phyloP scores from a whole-genome alignment of 2,113 vertebrate genomes.

The Neodontobutis hainanensis region DNA sequence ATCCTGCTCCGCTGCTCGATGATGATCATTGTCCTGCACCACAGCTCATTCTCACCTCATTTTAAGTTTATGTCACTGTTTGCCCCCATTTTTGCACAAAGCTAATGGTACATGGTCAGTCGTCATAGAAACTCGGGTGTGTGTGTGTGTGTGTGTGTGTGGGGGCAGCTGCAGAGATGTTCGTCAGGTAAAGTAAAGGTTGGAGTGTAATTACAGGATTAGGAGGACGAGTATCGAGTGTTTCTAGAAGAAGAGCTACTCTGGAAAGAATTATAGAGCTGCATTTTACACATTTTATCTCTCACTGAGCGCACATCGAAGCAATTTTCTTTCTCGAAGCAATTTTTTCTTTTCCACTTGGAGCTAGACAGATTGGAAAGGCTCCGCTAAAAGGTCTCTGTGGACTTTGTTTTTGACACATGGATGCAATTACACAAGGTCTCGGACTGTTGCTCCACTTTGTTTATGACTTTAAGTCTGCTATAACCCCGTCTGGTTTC shows the following conservation, averaged over 20 bases:
- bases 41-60: constrained; percentile 23
- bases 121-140: constrained; percentile 54
- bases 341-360: too few species aligned
- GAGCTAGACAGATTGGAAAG: neutral
- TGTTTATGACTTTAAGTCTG: constrained; percentile 31
- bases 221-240: too few species aligned
- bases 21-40: constrained; percentile 27
- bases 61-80: constrained; percentile 16
- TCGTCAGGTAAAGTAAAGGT: neutral
- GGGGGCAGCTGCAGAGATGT: neutral
- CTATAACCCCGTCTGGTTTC: constrained; percentile 34
- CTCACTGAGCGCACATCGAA: too few species aligned
- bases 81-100: constrained; percentile 12
- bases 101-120: constrained; percentile 12
- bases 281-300: neutral
- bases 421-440: constrained; percentile 43
- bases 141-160: too few species aligned
- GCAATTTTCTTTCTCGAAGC: too few species aligned
- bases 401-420: constrained; percentile 28
- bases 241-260: neutral
- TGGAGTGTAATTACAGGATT: constrained; percentile 11
- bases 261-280: neutral
- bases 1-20: constrained; percentile 53
- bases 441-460: constrained; percentile 25
- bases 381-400: neutral